These are phyloP conservation scores for Stictocephala bisonia DNA, from an alignment of 2,888 invertebrate genomes.

Conservation along the genomic window DNA sequence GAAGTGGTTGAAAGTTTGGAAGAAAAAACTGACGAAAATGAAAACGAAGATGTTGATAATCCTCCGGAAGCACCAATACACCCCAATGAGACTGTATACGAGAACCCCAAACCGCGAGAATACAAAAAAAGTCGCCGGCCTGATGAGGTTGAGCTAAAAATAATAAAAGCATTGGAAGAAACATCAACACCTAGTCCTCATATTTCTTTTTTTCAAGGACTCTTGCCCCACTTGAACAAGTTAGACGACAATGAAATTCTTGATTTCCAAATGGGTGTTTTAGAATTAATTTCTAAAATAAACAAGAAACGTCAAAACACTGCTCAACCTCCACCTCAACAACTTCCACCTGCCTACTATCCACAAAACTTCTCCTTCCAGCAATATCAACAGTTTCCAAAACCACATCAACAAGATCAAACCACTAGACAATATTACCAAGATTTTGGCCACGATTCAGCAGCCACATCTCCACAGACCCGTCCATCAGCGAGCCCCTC, in stretches of 20 bases:
- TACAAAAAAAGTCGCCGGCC: conserved; percentile 42
- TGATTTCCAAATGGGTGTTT: conserved; percentile 29
- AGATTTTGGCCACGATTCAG: too few relatives aligned
- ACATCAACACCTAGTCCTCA: conserved; percentile 7
- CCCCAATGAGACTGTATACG: conserved; percentile 31
- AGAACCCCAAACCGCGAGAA: conserved; percentile 33
- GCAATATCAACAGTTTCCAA: background rate
- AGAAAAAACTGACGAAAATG: conserved; percentile 42
- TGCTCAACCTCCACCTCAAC: conserved; percentile 2
- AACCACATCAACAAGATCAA: background rate
- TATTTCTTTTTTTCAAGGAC: conserved; percentile 21
- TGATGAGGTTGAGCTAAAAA: conserved; percentile 38
- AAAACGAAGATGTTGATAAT: conserved; percentile 28
- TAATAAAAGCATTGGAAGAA: conserved; percentile 36
- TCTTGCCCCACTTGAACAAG: conserved; percentile 15
- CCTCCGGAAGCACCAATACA: conserved; percentile 23
- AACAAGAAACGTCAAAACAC: conserved; percentile 10
- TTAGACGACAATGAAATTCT: conserved; percentile 31
- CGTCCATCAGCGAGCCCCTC: background rate
- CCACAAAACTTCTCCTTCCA: background rate
- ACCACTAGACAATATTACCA: background rate
- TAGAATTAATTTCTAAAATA: conserved; percentile 24
- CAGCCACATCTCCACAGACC: background rate
- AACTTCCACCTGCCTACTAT: background rate
- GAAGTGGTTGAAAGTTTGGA: conserved; percentile 46